phyloP scores from a whole-genome alignment of 2,113 vertebrate species.

The Chelonoidis abingdonii region DNA sequence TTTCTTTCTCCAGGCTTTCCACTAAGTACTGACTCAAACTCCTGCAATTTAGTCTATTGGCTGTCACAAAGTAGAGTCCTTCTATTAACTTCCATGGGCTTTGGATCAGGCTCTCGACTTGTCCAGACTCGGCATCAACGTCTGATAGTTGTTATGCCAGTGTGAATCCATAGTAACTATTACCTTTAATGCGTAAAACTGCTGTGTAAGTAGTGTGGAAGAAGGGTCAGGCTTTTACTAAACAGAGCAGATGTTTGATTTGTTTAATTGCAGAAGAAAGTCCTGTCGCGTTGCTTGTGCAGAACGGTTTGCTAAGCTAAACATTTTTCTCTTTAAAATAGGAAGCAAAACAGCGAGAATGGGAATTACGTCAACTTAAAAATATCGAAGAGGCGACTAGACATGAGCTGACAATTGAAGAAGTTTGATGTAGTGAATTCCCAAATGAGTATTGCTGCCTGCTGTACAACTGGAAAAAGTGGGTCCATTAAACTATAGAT shows the following conservation, averaged over 20 bases:
- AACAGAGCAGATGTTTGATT: background rate
- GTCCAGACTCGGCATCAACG: background rate
- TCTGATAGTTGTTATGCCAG: background rate
- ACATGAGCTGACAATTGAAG: slow-evolving; percentile 81
- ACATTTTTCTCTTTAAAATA: slow-evolving; percentile 12
- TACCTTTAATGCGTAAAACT: background rate
- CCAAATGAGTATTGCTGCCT: background rate
- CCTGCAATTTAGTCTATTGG: background rate
- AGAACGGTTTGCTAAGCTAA: background rate
- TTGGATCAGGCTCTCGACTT: background rate
- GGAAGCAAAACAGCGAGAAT: slow-evolving; percentile 68
- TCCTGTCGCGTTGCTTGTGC: background rate
- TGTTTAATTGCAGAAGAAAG: background rate
- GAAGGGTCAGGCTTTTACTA: background rate
- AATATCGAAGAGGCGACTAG: slow-evolving; percentile 84
- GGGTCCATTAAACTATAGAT: background rate
- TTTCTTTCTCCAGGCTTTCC: background rate
- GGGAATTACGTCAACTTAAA: slow-evolving; percentile 81
- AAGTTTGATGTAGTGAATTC: background rate
- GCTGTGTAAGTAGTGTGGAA: background rate
- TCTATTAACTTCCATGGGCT: background rate
- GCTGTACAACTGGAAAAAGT: background rate
- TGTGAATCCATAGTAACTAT: background rate
- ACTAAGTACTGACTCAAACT: background rate
- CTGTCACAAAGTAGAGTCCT: background rate